These are phyloP conservation scores for Anthopleura xanthogrammica DNA, from an alignment of 92 coral and sea anemone genomes.

Conservation along the genomic window DNA sequence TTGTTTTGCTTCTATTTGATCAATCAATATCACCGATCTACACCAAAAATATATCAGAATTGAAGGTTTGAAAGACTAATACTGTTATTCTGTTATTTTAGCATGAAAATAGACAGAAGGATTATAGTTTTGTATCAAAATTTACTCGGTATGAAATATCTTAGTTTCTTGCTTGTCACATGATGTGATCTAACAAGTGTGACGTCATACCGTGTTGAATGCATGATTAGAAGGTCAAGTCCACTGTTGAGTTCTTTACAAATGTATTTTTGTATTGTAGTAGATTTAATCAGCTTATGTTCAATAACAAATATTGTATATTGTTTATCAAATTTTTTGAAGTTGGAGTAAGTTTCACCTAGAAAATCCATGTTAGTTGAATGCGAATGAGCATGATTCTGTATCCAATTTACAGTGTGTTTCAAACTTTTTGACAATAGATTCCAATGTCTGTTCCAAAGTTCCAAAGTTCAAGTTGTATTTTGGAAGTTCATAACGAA, in stretches of 20 bases:
- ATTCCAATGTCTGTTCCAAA: too few species aligned
- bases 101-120: neutral
- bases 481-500: too few species aligned
- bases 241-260: neutral
- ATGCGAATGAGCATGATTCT: too few species aligned
- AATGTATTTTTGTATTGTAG: neutral
- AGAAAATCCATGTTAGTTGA: too few species aligned
- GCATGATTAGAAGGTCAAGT: neutral
- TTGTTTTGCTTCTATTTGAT: neutral
- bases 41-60: neutral
- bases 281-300: too few species aligned
- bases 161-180: neutral
- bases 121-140: neutral
- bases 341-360: too few species aligned
- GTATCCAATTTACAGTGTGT: neutral
- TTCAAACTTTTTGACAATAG: too few species aligned
- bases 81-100: neutral
- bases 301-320: too few species aligned
- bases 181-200: conserved; percentile 1
- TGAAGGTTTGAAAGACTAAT: neutral
- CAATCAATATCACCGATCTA: neutral
- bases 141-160: neutral
- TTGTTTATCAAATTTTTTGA: too few species aligned
- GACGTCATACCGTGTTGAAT: neutral
- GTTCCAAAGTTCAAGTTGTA: too few species aligned